Conservation (phyloP, 1,140 invertebrate genomes). For the Thaumetopoea pityocampa region DNA sequence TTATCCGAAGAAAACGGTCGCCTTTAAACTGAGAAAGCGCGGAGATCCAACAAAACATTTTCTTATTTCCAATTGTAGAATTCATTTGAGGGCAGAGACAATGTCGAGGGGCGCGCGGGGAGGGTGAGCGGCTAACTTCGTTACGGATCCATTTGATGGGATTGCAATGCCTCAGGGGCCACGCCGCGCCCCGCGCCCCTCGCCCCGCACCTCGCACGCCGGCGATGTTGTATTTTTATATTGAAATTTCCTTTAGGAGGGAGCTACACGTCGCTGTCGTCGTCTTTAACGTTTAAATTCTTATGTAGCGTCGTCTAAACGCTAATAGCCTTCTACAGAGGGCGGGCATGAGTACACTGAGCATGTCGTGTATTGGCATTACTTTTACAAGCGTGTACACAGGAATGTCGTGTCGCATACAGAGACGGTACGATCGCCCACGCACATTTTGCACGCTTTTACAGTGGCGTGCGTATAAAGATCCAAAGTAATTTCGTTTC, state of each 20-base stretch:
- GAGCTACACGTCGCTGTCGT: constrained; percentile 43
- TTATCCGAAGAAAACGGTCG: constrained; percentile 56
- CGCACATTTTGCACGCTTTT: constrained; percentile 54
- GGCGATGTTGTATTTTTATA: constrained; percentile 62
- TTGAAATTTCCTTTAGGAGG: constrained; percentile 46
- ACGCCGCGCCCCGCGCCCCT: constrained; percentile 33
- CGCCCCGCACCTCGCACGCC: constrained; percentile 40
- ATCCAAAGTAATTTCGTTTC: constrained; percentile 54
- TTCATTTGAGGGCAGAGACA: constrained; percentile 74
- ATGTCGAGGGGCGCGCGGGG: constrained; percentile 65
- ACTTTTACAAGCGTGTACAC: not conserved
- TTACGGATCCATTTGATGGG: constrained; percentile 73
- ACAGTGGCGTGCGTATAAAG: constrained; percentile 48
- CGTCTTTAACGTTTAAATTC: constrained; percentile 69
- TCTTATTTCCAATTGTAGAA: constrained; percentile 75
- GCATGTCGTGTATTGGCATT: constrained; percentile 5
- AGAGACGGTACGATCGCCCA: constrained; percentile 11
- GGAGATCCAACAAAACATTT: constrained; percentile 71
- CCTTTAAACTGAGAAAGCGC: constrained; percentile 69
- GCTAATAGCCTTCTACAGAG: constrained; percentile 63
- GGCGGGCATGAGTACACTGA: constrained; percentile 33
- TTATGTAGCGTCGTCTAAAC: constrained; percentile 69
- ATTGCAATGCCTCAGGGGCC: constrained; percentile 71
- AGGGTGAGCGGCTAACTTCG: constrained; percentile 74
- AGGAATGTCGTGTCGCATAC: constrained; percentile 11